A percentile compares a stretch with the other conserved stretches of the same genome.
Evolutionary conservation across 2,888 invertebrate species (phyloP).

Genomic region (Caenorhabditis drosophilae): DNA sequence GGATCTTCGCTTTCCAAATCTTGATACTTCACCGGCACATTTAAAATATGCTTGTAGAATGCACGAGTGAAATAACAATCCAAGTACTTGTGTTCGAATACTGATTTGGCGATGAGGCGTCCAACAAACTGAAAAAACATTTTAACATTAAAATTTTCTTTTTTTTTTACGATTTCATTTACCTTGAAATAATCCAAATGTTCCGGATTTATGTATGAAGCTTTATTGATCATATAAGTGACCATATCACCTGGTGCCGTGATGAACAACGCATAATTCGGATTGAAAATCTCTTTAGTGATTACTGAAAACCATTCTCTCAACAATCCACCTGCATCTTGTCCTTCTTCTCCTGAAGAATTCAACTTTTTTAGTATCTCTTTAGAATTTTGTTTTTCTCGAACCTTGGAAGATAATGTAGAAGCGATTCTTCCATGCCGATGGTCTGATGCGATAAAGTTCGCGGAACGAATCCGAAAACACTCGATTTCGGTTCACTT

Average conservation of each 20-base stretch:
- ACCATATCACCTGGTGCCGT: conserved; percentile 89
- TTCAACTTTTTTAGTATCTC: conserved; percentile 2
- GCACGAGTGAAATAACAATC: conserved; percentile 90
- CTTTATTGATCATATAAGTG: conserved; percentile 84
- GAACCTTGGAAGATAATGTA: conserved; percentile 90
- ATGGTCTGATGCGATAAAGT: conserved; percentile 80
- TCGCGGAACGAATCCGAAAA: conserved; percentile 89
- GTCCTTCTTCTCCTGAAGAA: conserved; percentile 80
- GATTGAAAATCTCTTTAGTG: conserved; percentile 88
- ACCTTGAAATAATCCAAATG: conserved; percentile 85
- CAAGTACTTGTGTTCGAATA: conserved; percentile 82
- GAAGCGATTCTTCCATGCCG: conserved; percentile 89
- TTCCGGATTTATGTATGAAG: conserved; percentile 87
- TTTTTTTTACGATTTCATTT: neutral
- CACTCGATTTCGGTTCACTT: conserved; percentile 82
- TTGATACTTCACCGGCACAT: conserved; percentile 78
- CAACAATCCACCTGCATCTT: conserved; percentile 86
- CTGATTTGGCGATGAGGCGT: conserved; percentile 87
- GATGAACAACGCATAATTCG: conserved; percentile 87
- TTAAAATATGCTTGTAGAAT: conserved; percentile 89
- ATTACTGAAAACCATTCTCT: conserved; percentile 88
- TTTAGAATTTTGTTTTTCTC: no score
- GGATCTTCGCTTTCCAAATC: conserved; percentile 75
- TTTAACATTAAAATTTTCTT: no score
- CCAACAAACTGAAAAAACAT: conserved; percentile 82